These are phyloP conservation scores for Psophia crepitans DNA, from an alignment of 2,113 vertebrate species.

Conservation along the genomic window DNA sequence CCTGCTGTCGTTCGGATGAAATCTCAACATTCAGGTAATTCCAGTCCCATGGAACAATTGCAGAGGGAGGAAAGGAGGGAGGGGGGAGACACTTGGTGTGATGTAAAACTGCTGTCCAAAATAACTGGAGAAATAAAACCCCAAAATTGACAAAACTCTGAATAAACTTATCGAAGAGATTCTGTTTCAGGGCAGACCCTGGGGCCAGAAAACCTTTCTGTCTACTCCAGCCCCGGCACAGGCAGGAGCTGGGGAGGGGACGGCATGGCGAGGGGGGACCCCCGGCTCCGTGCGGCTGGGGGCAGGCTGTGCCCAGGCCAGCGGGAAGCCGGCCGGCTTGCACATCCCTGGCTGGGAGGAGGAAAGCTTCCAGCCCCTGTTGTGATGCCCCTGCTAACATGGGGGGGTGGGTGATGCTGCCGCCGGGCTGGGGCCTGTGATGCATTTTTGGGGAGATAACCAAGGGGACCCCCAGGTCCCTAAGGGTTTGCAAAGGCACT, in stretches of 20 bases:
- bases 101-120: neutral
- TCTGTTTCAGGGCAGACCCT: neutral
- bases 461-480: neutral
- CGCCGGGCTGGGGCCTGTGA: neutral
- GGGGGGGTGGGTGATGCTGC: neutral
- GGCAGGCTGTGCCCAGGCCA: neutral
- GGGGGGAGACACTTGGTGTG: neutral
- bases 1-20: neutral
- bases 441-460: neutral
- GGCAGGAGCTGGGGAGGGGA: neutral
- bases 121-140: neutral
- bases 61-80: neutral
- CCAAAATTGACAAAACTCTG: neutral
- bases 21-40: neutral
- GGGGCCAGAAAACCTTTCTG: neutral
- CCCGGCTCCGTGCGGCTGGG: accelerated
- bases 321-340: accelerated
- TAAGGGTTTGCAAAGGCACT: accelerated
- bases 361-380: neutral
- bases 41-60: neutral
- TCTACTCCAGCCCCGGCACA: neutral
- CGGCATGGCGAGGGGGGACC: accelerated
- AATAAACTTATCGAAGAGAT: neutral
- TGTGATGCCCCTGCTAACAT: accelerated
- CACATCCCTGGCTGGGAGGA: neutral